Percentiles rank a stretch among this genome's conserved stretches.
Evolutionary conservation across 2,797 vertebrate species (phyloP).

Genomic region (Ambastaia sidthimunki): DNA sequence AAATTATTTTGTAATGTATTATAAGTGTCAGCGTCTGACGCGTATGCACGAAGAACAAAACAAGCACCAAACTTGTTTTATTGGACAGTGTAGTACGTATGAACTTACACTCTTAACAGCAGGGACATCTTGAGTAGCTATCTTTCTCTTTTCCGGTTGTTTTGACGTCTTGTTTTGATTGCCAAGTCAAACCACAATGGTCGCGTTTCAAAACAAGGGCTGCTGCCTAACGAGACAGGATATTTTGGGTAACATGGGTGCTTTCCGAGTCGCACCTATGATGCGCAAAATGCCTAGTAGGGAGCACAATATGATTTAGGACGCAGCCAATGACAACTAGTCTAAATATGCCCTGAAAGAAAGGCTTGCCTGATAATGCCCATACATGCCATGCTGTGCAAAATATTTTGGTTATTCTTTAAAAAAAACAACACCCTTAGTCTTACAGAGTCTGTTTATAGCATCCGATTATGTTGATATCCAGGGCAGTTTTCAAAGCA

Average conservation of each 20-base stretch:
- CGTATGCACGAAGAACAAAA: not conserved
- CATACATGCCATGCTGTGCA: not conserved
- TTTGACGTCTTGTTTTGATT: conserved; percentile 31
- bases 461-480: not conserved
- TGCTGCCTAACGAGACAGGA: not conserved
- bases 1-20: not conserved
- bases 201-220: conserved; percentile 12
- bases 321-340: not conserved
- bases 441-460: not conserved
- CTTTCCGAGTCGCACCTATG: too few species aligned
- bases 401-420: conserved; percentile 10
- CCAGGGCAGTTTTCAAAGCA: not conserved
- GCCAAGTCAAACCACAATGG: conserved; percentile 13
- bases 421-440: not conserved
- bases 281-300: not conserved
- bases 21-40: not conserved
- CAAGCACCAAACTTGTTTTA: not conserved
- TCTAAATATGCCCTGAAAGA: not conserved
- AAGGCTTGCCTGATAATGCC: not conserved
- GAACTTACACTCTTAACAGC: not conserved
- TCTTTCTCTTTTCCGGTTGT: conserved; percentile 35
- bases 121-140: not conserved
- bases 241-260: not conserved
- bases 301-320: not conserved
- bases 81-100: not conserved